phyloP scores from a whole-genome alignment of 2,113 vertebrate genomes.

The Pagrus major region DNA sequence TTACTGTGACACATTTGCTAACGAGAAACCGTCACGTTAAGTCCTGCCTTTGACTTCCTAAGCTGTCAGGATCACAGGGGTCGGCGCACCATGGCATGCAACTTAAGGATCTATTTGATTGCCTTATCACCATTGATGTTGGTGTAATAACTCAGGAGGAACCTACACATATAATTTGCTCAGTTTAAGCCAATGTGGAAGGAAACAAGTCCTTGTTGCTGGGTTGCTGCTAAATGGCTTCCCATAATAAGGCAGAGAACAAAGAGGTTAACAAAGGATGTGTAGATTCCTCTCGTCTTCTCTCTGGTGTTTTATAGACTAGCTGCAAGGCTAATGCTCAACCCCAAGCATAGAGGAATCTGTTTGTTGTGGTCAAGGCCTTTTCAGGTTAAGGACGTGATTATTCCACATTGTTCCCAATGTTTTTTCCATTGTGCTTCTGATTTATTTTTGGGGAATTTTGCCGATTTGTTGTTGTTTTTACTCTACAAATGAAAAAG shows the following conservation, averaged over 20 bases:
- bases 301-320: slow-evolving; percentile 73
- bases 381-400: slow-evolving; percentile 61
- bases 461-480: background rate
- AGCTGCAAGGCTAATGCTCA: slow-evolving; percentile 65
- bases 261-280: slow-evolving; percentile 71
- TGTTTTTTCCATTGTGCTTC: slow-evolving; percentile 37
- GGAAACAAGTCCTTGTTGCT: slow-evolving; percentile 33
- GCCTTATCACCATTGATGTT: slow-evolving; percentile 15
- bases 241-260: slow-evolving; percentile 70
- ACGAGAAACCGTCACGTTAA: slow-evolving; percentile 12
- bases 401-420: slow-evolving; percentile 25
- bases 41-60: slow-evolving; percentile 3
- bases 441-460: background rate
- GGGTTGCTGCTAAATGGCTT: slow-evolving; percentile 46
- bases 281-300: slow-evolving; percentile 55
- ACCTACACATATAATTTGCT: slow-evolving; percentile 43
- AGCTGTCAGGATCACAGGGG: slow-evolving; percentile 8
- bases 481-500: background rate
- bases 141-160: slow-evolving; percentile 43
- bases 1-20: slow-evolving; percentile 13
- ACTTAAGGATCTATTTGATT: slow-evolving; percentile 20
- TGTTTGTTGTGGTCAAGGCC: slow-evolving; percentile 76
- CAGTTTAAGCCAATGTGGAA: slow-evolving; percentile 17
- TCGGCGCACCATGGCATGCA: slow-evolving; percentile 12
- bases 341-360: slow-evolving; percentile 65